Conservation (phyloP, 2,113 vertebrate genomes). For the Stigmatopora argus region DNA sequence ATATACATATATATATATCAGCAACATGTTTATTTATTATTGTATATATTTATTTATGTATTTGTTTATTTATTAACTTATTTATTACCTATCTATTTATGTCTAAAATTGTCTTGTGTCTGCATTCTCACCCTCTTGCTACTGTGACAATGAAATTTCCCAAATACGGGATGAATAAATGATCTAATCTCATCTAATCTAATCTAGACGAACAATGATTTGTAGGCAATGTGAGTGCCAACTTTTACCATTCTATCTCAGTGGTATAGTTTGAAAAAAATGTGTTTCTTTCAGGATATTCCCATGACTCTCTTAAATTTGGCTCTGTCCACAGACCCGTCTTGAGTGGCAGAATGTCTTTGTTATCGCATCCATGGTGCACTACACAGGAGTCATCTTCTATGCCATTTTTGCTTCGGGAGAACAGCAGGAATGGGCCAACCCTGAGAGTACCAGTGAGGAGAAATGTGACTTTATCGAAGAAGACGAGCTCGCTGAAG, state of each 20-base stretch:
- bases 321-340: conserved; percentile 74
- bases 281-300: conserved; percentile 17
- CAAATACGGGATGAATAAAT: too few species aligned
- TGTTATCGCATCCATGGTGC: conserved; percentile 89
- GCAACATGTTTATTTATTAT: too few species aligned
- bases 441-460: conserved; percentile 83
- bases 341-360: conserved; percentile 98
- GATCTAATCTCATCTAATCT: too few species aligned
- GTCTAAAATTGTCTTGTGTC: too few species aligned
- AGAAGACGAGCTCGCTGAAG: conserved; percentile 88
- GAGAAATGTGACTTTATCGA: conserved; percentile 90
- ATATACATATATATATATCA: too few species aligned
- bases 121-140: too few species aligned
- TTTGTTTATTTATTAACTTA: too few species aligned
- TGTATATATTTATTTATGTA: too few species aligned
- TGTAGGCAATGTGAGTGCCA: too few species aligned
- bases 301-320: conserved; percentile 19
- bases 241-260: not conserved
- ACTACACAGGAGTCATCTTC: conserved; percentile 94
- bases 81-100: too few species aligned
- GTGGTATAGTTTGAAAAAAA: conserved; percentile 2
- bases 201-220: too few species aligned
- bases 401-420: conserved; percentile 94
- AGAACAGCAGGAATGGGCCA: conserved; percentile 96
- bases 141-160: too few species aligned